Percentiles rank a stretch among this genome's conserved stretches.
Evolutionary conservation across 53 echinoderm and acorn worm species (phyloP).

Genomic region (Paelopatides confundens): DNA sequence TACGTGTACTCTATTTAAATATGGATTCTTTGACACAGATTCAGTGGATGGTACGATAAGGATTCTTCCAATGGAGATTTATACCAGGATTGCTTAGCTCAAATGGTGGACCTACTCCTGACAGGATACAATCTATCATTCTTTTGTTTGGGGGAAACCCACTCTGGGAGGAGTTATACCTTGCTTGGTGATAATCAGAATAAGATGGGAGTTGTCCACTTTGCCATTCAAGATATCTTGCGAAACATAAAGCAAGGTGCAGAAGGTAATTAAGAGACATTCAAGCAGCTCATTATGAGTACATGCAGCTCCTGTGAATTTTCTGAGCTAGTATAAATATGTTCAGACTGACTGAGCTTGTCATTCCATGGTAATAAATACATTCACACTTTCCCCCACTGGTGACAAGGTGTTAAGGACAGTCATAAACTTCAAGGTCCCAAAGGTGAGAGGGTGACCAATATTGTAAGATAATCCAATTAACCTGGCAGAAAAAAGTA

Average conservation of each 20-base stretch:
- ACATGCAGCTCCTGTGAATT: no score
- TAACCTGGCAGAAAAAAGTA: no score
- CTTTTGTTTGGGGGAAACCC: slow-evolving; percentile 80
- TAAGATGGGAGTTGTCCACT: slow-evolving; percentile 76
- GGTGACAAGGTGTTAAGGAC: no score
- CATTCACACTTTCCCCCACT: no score
- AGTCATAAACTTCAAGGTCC: no score
- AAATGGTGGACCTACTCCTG: slow-evolving; percentile 83
- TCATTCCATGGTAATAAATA: no score
- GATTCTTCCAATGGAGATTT: slow-evolving; percentile 67
- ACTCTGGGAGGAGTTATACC: slow-evolving; percentile 92
- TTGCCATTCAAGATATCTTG: slow-evolving; percentile 79
- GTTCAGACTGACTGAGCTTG: no score
- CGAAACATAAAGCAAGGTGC: slow-evolving; percentile 20
- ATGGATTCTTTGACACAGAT: slow-evolving; percentile 59
- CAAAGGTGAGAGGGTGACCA: no score
- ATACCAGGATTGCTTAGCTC: slow-evolving; percentile 70
- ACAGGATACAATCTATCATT: slow-evolving; percentile 87
- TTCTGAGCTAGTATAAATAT: no score
- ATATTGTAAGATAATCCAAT: no score
- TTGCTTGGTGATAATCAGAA: slow-evolving; percentile 76
- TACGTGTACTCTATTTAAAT: no score
- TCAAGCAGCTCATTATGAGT: no score
- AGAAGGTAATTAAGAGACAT: not conserved
- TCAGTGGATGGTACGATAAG: slow-evolving; percentile 74